Evolutionary conservation across 2,113 vertebrate genomes (phyloP).

Genomic region (Oxyura jamaicensis): DNA sequence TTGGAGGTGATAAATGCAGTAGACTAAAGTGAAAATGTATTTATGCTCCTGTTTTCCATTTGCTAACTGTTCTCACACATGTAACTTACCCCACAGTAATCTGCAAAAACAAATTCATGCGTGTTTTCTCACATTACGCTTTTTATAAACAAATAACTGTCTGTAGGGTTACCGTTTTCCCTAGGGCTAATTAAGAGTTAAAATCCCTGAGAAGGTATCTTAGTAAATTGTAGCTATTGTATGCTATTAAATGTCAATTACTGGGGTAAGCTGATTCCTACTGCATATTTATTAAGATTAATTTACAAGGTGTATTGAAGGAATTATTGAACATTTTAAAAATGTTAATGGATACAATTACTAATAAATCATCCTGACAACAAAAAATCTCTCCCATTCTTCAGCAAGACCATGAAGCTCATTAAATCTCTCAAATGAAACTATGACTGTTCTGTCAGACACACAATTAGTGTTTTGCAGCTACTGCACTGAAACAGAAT

Average conservation of each 20-base stretch:
- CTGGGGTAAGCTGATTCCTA: slow-evolving; percentile 28
- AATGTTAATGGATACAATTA: slow-evolving; percentile 58
- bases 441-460: neutral
- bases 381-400: slow-evolving; percentile 1
- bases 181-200: slow-evolving; percentile 33
- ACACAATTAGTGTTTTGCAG: neutral
- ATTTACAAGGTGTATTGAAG: slow-evolving; percentile 49
- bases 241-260: slow-evolving; percentile 7
- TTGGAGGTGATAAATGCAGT: neutral
- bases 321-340: slow-evolving; percentile 39
- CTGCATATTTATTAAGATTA: slow-evolving; percentile 70
- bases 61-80: neutral
- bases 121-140: neutral
- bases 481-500: neutral
- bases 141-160: neutral
- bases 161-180: neutral
- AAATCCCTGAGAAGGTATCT: slow-evolving; percentile 17
- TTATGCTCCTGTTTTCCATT: neutral
- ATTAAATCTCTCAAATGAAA: neutral
- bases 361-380: slow-evolving; percentile 66
- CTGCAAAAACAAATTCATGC: neutral
- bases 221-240: neutral
- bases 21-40: neutral
- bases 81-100: neutral
- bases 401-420: slow-evolving; percentile 44